A percentile compares a stretch with the other conserved stretches of the same genome.
These are phyloP conservation scores for Amazona guildingii DNA, from an alignment of 2,113 vertebrate genomes.

Conservation along the genomic window DNA sequence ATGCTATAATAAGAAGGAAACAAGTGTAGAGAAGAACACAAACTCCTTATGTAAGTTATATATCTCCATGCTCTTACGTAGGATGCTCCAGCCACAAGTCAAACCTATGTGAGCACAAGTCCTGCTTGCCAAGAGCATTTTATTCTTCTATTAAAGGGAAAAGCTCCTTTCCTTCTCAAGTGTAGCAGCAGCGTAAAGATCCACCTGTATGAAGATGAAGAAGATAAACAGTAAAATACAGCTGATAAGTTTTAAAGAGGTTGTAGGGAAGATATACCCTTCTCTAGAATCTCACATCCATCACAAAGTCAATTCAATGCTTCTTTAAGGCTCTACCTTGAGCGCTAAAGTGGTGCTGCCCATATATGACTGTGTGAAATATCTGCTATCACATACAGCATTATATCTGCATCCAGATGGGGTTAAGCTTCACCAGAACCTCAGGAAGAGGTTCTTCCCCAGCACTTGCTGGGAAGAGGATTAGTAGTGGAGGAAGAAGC, in stretches of 20 bases:
- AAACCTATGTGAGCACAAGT: not conserved
- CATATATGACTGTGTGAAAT: not conserved
- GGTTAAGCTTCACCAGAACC: not conserved
- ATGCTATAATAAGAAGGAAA: not conserved
- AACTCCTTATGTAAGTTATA: not conserved
- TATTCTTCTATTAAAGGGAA: not conserved
- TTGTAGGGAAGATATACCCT: fast-evolving
- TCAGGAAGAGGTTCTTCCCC: not conserved
- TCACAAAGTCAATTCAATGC: fast-evolving
- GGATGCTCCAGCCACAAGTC: not conserved
- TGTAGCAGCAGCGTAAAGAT: not conserved
- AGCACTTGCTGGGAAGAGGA: not conserved
- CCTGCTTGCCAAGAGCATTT: not conserved
- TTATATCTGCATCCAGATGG: not conserved
- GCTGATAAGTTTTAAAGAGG: not conserved
- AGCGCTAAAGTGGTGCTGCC: not conserved
- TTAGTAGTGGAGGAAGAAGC: not conserved
- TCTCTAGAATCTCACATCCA: not conserved
- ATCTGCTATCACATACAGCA: fast-evolving
- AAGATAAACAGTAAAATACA: not conserved
- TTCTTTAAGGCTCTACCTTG: not conserved
- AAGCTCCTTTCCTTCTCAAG: not conserved
- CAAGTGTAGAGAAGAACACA: not conserved
- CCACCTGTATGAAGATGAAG: not conserved
- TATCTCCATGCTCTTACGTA: not conserved